Conservation (phyloP, 2,888 invertebrate genomes). For the Tipula vernalis region DNA sequence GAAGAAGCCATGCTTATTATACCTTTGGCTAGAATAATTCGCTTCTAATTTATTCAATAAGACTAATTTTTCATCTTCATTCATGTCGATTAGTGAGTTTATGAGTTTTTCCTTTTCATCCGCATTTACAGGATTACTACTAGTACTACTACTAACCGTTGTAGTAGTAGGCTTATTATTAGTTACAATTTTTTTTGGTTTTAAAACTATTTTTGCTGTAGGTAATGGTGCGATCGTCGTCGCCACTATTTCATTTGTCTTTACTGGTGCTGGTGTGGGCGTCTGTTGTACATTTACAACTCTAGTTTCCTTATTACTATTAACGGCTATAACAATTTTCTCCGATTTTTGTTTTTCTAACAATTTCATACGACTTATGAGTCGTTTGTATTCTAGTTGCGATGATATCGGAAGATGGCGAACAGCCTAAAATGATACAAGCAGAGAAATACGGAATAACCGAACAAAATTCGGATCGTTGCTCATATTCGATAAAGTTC, state of each 20-base stretch:
- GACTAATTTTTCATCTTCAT: background rate
- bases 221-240: background rate
- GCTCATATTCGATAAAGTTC: background rate
- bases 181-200: background rate
- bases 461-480: background rate
- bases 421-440: constrained; percentile 25
- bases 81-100: background rate
- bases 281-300: background rate
- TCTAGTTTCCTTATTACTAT: background rate
- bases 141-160: background rate
- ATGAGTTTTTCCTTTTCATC: constrained; percentile 11
- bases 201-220: background rate
- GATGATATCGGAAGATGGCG: constrained; percentile 32
- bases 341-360: constrained; percentile 27
- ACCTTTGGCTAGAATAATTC: background rate
- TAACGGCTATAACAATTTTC: background rate
- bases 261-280: background rate
- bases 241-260: background rate
- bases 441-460: constrained; percentile 7
- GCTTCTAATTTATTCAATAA: background rate
- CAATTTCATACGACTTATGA: constrained; percentile 31
- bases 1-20: background rate
- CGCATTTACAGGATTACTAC: background rate
- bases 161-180: background rate
- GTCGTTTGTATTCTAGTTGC: constrained; percentile 30